Base-by-base conservation (phyloP, 53 echinoderm and acorn worm genomes). In the Echinometra lucunter region DNA sequence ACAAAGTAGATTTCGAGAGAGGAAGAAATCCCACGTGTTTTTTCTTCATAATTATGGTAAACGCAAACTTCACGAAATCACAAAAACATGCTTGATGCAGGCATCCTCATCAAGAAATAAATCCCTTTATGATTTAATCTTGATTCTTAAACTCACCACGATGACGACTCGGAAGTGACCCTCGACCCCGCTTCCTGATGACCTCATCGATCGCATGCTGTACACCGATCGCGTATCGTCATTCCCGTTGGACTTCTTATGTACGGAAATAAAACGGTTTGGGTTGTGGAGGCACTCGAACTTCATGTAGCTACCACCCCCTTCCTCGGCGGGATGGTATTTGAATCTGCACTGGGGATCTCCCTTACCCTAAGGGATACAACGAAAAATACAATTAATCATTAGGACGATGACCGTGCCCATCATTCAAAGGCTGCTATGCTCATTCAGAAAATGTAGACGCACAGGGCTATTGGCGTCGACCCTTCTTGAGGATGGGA, bases 221-320 rank as follows among this genome's bases (percentile, higher is more conserved):
- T 94, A 93, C 3, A 97, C 82, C n/a, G 96, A 92, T 69, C 94
- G 94, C 6, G 96, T 95, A 42, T 96, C 98, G 34, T 96, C 96
- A 93, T 95, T 95, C 5, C 96, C 96, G 74, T 96, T 95, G 88
- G 80, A 96, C 89, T 97, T 97, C 82, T 95, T 97, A 94, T 97
- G 95, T 13, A 98, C 97, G 4, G 97, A 97, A 88, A 98, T 96
- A 75, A 96, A 98, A 28, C 97, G 97, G 96, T 98, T 97, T 27
- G 97, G 97, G 34, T 98, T 98, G 91, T 98, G 98, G 12, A 98
- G 97, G 8, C 97, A 95, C 82, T 98, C 98, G 74, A 98, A 96
- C 92, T 96, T 97, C 96, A 98, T 96, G 95, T 89, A 95, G 88
- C 88, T 92, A 2, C 95, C 95, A 1, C 96, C 95, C 11, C n/a